Evolutionary conservation across 2,797 vertebrate species (phyloP).

Genomic region (Lepidocolaptes lacrymiger): DNA sequence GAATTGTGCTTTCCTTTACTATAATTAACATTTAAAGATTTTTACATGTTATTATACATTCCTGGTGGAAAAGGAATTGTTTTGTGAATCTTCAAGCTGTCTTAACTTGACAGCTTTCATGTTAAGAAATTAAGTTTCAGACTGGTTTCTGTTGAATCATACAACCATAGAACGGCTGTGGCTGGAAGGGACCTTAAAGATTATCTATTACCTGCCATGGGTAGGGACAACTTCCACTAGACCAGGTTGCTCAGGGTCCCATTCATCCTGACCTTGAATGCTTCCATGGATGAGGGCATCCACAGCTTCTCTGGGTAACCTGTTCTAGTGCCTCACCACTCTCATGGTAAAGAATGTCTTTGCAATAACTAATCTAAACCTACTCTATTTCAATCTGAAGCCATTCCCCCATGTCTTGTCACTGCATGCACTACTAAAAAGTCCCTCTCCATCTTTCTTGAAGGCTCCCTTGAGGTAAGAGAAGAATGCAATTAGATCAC

Average conservation of each 20-base stretch:
- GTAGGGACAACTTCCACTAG: neutral
- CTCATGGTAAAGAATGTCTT: neutral
- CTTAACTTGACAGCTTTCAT: neutral
- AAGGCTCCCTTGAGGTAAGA: too few species aligned
- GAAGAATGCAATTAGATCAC: neutral
- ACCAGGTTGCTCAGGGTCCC: neutral
- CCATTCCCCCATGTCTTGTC: neutral
- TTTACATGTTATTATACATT: neutral
- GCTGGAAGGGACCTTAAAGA: neutral
- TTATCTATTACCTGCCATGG: neutral
- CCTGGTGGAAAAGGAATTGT: neutral
- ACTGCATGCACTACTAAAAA: neutral
- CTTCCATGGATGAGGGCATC: neutral
- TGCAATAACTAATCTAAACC: neutral
- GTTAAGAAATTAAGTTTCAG: neutral
- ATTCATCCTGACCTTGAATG: neutral
- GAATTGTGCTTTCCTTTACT: neutral
- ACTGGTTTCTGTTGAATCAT: neutral
- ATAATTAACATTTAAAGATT: neutral
- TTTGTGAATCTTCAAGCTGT: constrained; percentile 17
- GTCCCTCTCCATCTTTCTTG: neutral
- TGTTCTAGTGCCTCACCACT: neutral
- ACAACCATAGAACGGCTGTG: neutral
- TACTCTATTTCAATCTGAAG: neutral
- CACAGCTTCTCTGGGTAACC: neutral